Conservation (phyloP, 1,140 invertebrate genomes). For the Alviniconcha marisindica region DNA sequence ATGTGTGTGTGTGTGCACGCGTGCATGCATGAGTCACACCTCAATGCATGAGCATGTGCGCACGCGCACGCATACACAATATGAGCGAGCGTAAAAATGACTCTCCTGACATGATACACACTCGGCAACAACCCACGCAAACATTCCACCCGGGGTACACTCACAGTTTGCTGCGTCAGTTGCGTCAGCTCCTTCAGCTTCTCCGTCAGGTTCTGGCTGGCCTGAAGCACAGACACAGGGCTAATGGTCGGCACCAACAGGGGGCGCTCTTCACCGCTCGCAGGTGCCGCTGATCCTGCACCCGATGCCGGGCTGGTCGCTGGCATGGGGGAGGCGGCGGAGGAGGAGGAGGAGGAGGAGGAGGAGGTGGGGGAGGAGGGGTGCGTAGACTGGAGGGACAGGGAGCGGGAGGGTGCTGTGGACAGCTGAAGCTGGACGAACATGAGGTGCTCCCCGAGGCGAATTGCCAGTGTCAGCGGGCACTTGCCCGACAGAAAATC, state of each 20-base stretch:
- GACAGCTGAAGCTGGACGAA: constrained; percentile 95
- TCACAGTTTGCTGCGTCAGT: constrained; percentile 32
- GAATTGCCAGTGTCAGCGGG: constrained; percentile 94
- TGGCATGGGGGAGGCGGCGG: not conserved
- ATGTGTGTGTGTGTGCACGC: too few species aligned
- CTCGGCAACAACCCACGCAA: too few species aligned
- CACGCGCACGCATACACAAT: too few species aligned
- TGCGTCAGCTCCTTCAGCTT: constrained; percentile 87
- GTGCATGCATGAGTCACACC: too few species aligned
- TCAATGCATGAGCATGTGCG: too few species aligned
- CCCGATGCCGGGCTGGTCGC: not conserved
- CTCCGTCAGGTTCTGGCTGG: constrained; percentile 92
- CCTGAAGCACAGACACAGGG: constrained; percentile 86
- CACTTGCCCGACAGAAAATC: constrained; percentile 96
- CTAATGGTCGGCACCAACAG: constrained; percentile 47
- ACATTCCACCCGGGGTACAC: too few species aligned
- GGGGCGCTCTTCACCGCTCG: constrained; percentile 1
- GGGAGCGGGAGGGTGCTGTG: constrained; percentile 75
- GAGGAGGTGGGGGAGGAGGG: not conserved
- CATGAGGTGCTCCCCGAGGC: constrained; percentile 97
- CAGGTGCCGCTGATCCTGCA: constrained; percentile 34
- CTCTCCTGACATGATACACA: too few species aligned
- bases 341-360: not conserved
- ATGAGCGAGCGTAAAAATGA: too few species aligned
- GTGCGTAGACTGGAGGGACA: constrained; percentile 5